These are phyloP conservation scores for Caenorhabditis briggsae DNA, from an alignment of 1,140 invertebrate genomes.

Conservation along the genomic window DNA sequence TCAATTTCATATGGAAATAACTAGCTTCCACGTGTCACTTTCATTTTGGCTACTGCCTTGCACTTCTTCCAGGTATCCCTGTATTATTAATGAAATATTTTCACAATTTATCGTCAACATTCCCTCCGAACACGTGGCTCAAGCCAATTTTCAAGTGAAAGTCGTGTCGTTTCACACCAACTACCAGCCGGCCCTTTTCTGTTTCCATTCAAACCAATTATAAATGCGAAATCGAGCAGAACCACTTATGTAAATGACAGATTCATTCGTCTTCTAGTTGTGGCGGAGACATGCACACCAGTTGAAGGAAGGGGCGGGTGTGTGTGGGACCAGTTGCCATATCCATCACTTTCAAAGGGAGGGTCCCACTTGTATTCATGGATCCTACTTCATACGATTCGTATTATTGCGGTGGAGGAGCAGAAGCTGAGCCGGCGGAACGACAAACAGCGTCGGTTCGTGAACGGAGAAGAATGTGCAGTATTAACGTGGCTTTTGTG, in stretches of 20 bases:
- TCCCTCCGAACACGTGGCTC: not conserved
- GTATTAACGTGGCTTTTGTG: constrained; percentile 97
- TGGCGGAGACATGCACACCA: not conserved
- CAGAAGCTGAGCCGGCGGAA: constrained; percentile 28
- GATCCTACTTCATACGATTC: constrained; percentile 39
- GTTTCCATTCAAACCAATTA: constrained; percentile 16
- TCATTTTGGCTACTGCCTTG: no score
- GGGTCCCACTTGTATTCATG: not conserved
- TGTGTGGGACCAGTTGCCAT: constrained; percentile 1
- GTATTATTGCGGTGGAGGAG: constrained; percentile 25
- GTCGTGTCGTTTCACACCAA: not conserved
- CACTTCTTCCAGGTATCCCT: no score
- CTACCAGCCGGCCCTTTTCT: not conserved
- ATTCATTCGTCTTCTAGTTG: constrained; percentile 34
- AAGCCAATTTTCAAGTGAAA: not conserved
- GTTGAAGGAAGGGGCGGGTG: no score
- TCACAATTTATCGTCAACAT: not conserved
- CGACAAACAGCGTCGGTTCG: constrained; percentile 90
- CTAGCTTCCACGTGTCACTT: no score
- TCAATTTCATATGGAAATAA: no score
- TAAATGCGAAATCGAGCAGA: constrained; percentile 40
- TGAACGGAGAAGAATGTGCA: constrained; percentile 94
- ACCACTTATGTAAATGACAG: constrained; percentile 55
- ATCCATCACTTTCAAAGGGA: constrained; percentile 33
- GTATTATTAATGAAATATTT: no score